phyloP scores from a whole-genome alignment of 2,797 vertebrate genomes.

The Cirrhinus molitorella region DNA sequence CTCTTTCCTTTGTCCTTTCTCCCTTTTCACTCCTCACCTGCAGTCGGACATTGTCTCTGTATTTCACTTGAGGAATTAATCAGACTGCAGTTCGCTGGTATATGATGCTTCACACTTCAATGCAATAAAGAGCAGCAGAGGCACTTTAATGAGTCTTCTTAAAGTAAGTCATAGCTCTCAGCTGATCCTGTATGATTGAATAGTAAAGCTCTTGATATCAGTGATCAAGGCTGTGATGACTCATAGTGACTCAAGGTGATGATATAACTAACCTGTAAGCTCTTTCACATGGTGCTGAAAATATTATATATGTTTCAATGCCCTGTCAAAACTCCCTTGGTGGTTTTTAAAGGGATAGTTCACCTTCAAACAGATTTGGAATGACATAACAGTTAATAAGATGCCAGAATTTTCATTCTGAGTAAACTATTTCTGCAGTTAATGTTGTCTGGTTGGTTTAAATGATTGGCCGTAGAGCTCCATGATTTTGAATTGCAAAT shows the following conservation, averaged over 20 bases:
- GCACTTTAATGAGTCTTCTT: background rate
- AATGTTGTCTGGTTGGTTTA: too few species aligned
- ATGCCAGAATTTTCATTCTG: background rate
- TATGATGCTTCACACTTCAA: background rate
- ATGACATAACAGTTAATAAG: background rate
- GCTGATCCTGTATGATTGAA: background rate
- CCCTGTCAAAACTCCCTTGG: background rate
- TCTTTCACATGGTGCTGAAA: background rate
- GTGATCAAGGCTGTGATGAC: background rate
- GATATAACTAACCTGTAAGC: background rate
- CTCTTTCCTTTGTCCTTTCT: background rate
- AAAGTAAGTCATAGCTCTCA: background rate
- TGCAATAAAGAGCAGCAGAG: background rate
- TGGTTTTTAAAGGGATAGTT: background rate
- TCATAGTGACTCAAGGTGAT: background rate
- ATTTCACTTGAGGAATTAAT: conserved; percentile 9
- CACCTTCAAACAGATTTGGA: background rate
- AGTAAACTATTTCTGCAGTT: too few species aligned
- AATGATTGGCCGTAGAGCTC: too few species aligned
- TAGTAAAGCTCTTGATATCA: background rate
- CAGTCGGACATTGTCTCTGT: background rate
- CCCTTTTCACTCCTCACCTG: background rate
- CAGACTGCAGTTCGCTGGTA: background rate
- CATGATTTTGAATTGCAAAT: too few species aligned
- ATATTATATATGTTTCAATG: background rate